Percentiles rank a stretch among this genome's conserved stretches.
These are phyloP conservation scores for Silurus meridionalis DNA, from an alignment of 2,113 vertebrate genomes.

Conservation along the genomic window DNA sequence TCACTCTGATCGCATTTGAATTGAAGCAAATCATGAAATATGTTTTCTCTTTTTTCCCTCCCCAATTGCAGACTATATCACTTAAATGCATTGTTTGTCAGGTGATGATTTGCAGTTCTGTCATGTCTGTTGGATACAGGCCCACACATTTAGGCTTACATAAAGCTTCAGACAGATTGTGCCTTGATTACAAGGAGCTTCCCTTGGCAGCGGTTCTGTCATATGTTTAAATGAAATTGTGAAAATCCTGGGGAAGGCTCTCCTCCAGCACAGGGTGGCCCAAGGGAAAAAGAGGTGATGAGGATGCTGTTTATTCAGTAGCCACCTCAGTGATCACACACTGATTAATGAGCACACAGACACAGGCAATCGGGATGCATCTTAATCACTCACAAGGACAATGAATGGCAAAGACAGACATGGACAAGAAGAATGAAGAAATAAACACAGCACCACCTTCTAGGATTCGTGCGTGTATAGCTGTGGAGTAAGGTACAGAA, in stretches of 20 bases:
- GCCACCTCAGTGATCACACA: constrained; percentile 45
- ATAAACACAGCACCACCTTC: background rate
- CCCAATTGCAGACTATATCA: background rate
- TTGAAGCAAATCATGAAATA: background rate
- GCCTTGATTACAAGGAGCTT: constrained; percentile 30
- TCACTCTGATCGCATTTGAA: background rate
- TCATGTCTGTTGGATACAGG: background rate
- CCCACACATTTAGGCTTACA: background rate
- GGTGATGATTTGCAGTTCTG: background rate
- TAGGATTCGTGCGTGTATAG: background rate
- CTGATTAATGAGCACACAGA: constrained; percentile 48
- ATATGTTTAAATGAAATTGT: constrained; percentile 22
- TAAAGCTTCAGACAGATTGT: constrained; percentile 18
- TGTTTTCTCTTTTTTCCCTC: background rate
- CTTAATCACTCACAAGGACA: constrained; percentile 46
- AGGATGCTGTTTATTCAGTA: constrained; percentile 47
- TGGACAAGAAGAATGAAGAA: background rate
- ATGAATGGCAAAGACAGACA: constrained; percentile 43
- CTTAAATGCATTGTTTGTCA: background rate
- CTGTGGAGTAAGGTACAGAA: background rate
- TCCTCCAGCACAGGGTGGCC: constrained; percentile 5
- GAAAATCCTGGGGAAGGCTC: constrained; percentile 3
- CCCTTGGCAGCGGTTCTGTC: background rate
- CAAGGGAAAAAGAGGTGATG: constrained; percentile 41
- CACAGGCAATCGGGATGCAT: constrained; percentile 39